A percentile compares a stretch with the other conserved stretches of the same genome.
Conservation (phyloP, 2,797 vertebrate species). For the Nannoperca obscura region DNA sequence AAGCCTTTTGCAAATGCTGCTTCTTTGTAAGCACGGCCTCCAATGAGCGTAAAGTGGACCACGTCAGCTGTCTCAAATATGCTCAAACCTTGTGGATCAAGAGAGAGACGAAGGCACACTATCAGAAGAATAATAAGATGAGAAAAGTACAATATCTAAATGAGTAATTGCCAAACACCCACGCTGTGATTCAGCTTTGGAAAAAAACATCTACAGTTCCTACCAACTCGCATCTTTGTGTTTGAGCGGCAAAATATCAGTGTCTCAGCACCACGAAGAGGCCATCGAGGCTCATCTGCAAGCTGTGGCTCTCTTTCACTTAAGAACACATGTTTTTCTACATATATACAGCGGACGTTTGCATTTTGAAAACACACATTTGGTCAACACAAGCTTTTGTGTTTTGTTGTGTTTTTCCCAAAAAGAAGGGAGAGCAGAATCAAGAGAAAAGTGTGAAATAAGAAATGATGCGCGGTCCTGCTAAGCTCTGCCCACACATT, state of each 20-base stretch:
- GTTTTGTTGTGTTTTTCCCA: background rate
- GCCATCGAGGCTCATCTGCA: conserved; percentile 38
- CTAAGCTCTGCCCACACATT: conserved; percentile 68
- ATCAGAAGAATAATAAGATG: conserved; percentile 10
- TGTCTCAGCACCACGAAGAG: conserved; percentile 33
- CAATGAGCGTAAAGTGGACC: conserved; percentile 42
- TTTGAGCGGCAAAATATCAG: conserved; percentile 5
- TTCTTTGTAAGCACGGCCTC: conserved; percentile 34
- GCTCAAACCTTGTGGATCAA: conserved; percentile 31
- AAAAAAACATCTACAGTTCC: conserved; percentile 22
- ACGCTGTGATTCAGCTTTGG: conserved; percentile 34
- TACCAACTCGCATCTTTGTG: conserved; percentile 22
- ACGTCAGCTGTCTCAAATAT: conserved; percentile 11
- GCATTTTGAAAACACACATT: conserved; percentile 43
- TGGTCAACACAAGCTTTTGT: conserved; percentile 41
- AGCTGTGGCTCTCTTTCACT: conserved; percentile 13
- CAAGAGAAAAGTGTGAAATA: conserved; percentile 65
- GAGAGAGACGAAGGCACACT: background rate
- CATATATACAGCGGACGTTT: conserved; percentile 29
- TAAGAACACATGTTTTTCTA: conserved; percentile 1
- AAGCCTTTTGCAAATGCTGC: conserved; percentile 36
- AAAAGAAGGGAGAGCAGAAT: conserved; percentile 40
- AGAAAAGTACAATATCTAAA: conserved; percentile 21
- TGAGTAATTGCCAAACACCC: conserved; percentile 29
- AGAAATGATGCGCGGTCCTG: conserved; percentile 62